Percentiles rank a stretch among this genome's conserved stretches.
Evolutionary conservation across 2,888 invertebrate species (phyloP).

Genomic region (Lobophora halterata): DNA sequence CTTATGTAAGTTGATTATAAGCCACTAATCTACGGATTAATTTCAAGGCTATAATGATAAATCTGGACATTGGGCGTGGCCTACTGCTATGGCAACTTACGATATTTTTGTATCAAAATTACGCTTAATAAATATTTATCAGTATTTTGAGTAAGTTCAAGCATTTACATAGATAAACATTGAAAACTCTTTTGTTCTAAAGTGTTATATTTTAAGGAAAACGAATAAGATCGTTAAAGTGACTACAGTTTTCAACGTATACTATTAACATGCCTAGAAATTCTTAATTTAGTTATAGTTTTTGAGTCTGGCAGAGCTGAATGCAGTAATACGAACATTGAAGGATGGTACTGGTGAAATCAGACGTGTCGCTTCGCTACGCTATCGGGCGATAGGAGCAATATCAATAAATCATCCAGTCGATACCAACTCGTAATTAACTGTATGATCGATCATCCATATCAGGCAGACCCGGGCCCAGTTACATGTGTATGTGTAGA

Average conservation of each 20-base stretch:
- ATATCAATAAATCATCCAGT: conserved; percentile 74
- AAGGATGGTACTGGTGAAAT: conserved; percentile 21
- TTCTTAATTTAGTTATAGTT: too few species aligned
- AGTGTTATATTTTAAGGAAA: too few species aligned
- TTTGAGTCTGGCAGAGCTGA: too few species aligned
- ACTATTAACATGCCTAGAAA: too few species aligned
- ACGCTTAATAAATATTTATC: too few species aligned
- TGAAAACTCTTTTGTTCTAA: too few species aligned
- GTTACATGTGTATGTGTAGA: conserved; percentile 9
- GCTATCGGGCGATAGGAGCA: conserved; percentile 51
- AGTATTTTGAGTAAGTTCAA: too few species aligned
- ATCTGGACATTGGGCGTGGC: conserved; percentile 13
- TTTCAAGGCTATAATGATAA: conserved; percentile 37
- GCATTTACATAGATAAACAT: too few species aligned
- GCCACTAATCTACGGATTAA: conserved; percentile 41
- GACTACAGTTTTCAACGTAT: too few species aligned
- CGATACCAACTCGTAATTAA: conserved; percentile 69
- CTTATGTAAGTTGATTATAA: conserved; percentile 44
- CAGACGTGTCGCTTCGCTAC: conserved; percentile 30
- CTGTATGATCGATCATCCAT: conserved; percentile 64
- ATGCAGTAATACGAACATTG: too few species aligned
- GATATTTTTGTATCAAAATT: conserved; percentile 3
- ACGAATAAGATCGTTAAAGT: too few species aligned
- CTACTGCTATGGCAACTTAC: neutral
- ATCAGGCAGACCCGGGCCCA: conserved; percentile 21